Percentiles rank a stretch among this genome's conserved stretches.
Conservation (phyloP, 2,888 invertebrate species). For the Agonopterix heracliana region DNA sequence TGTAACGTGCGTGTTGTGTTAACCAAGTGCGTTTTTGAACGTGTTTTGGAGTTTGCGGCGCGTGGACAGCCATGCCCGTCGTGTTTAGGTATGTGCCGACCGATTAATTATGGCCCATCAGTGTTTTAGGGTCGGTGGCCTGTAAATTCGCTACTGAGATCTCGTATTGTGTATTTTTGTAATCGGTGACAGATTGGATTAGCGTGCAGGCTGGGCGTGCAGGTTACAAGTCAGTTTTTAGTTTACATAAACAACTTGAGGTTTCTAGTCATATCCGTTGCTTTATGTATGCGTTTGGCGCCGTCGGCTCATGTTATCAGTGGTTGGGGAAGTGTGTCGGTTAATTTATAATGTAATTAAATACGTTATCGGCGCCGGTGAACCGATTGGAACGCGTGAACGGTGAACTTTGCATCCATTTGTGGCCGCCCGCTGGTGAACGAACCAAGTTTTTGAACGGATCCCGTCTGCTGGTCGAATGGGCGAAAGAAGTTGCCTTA, state of each 20-base stretch:
- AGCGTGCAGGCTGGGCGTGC: slow-evolving; percentile 12
- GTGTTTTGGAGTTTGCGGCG: slow-evolving; percentile 62
- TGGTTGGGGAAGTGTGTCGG: slow-evolving; percentile 58
- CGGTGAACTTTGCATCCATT: slow-evolving; percentile 55
- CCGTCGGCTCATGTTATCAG: slow-evolving; percentile 55
- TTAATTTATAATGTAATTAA: slow-evolving; percentile 72
- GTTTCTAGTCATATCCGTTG: slow-evolving; percentile 37
- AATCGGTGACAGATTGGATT: slow-evolving; percentile 39
- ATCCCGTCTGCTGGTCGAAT: not conserved
- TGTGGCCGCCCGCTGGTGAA: slow-evolving; percentile 16
- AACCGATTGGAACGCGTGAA: slow-evolving; percentile 34
- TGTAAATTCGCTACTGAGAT: slow-evolving; percentile 51
- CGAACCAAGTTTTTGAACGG: slow-evolving; percentile 11
- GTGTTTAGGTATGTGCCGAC: slow-evolving; percentile 69
- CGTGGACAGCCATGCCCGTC: slow-evolving; percentile 63
- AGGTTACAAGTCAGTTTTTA: slow-evolving; percentile 25
- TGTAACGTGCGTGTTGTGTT: slow-evolving; percentile 71
- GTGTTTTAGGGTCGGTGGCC: slow-evolving; percentile 58
- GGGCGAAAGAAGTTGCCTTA: no score
- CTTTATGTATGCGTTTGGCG: slow-evolving; percentile 47
- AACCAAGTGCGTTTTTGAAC: slow-evolving; percentile 55
- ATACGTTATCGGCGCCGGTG: slow-evolving; percentile 58
- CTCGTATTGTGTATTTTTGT: slow-evolving; percentile 48
- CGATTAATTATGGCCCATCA: slow-evolving; percentile 71
- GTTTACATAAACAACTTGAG: slow-evolving; percentile 20